phyloP scores from a whole-genome alignment of 2,797 vertebrate genomes.

The Hyperoplus immaculatus region DNA sequence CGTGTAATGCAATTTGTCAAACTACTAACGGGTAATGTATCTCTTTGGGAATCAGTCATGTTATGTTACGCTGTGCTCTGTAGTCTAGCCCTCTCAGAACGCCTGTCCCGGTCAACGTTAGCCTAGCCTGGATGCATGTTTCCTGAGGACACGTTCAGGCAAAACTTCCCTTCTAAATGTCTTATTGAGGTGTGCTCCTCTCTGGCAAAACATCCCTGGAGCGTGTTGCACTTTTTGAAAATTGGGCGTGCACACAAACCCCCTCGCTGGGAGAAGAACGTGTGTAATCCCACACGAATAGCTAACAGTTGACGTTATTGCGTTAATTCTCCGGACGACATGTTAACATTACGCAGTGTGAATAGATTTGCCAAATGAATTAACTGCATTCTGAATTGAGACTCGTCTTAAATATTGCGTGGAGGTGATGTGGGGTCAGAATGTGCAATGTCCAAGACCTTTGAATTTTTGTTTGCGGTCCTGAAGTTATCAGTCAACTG shows the following conservation, averaged over 20 bases:
- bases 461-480: not conserved
- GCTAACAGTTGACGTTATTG: too few relatives aligned
- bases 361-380: not conserved
- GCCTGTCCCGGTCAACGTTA: slow-evolving; percentile 10
- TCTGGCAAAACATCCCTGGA: not conserved
- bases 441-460: not conserved
- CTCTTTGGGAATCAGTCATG: rapidly evolving
- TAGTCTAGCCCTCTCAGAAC: not conserved
- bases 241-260: not conserved
- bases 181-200: not conserved
- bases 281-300: too few relatives aligned
- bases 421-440: not conserved
- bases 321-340: too few relatives aligned
- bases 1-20: not conserved
- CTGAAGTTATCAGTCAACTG: not conserved
- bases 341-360: not conserved
- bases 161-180: not conserved
- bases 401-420: rapidly evolving
- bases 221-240: not conserved
- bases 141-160: not conserved
- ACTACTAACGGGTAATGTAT: rapidly evolving
- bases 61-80: not conserved
- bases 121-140: slow-evolving; percentile 28
- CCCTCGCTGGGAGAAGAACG: not conserved
- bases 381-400: not conserved